phyloP scores from a whole-genome alignment of 2,888 invertebrate species.

The Nebria salina region DNA sequence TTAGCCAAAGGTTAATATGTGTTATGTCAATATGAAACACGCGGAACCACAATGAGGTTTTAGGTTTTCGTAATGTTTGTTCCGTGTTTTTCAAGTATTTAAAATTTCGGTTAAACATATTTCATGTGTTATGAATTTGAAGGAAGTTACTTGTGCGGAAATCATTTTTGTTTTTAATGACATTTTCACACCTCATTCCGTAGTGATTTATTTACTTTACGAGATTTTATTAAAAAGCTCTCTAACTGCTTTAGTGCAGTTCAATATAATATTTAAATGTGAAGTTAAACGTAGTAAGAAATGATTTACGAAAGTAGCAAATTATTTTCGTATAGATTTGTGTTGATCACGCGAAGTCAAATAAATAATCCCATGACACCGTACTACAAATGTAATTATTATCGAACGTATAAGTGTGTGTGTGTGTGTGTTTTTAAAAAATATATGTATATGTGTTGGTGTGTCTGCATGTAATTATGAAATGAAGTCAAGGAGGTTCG shows the following conservation, averaged over 20 bases:
- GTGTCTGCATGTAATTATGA: constrained; percentile 27
- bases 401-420: background rate
- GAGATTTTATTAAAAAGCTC: no score
- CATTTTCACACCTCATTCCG: background rate
- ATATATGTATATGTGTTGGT: background rate
- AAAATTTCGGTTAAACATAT: background rate
- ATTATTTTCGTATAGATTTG: background rate
- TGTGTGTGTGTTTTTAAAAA: background rate
- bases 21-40: background rate
- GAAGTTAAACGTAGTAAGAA: background rate
- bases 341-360: background rate
- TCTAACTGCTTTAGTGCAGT: no score
- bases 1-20: no score
- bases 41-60: background rate
- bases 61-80: background rate
- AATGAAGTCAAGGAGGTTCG: constrained; percentile 42
- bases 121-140: background rate
- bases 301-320: background rate
- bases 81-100: background rate
- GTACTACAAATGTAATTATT: background rate
- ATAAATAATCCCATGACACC: background rate
- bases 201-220: background rate
- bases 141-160: background rate
- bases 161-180: background rate
- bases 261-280: no score